phyloP scores from a whole-genome alignment of 2,113 vertebrate genomes.

The Semicossyphus pulcher region DNA sequence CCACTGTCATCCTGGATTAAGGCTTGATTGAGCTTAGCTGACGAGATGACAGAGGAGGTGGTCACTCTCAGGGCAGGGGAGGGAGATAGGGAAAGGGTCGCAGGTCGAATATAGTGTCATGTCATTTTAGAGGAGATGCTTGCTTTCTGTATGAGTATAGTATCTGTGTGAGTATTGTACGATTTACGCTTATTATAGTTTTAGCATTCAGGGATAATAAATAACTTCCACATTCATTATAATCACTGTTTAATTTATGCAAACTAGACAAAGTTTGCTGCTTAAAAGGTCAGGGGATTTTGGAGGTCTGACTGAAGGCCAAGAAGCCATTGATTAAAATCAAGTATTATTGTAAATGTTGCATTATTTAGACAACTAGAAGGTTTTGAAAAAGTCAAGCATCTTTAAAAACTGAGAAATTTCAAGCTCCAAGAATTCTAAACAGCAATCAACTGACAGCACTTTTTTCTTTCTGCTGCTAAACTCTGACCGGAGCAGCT shows the following conservation, averaged over 20 bases:
- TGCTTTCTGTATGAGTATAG: background rate
- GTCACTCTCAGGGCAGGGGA: constrained; percentile 61
- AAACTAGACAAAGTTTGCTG: background rate
- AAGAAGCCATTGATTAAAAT: background rate
- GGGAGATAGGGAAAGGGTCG: background rate
- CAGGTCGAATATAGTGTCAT: constrained; percentile 15
- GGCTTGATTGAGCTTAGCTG: constrained; percentile 63
- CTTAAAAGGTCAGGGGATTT: background rate
- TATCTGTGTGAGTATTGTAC: too few relatives aligned
- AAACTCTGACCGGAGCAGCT: constrained; percentile 36
- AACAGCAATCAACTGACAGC: constrained; percentile 19
- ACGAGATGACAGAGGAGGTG: constrained; percentile 71
- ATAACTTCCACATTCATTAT: background rate
- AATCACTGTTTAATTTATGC: background rate
- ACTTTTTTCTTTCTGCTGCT: constrained; percentile 12
- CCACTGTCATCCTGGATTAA: constrained; percentile 70
- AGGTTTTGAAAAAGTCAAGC: background rate
- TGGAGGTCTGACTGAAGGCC: background rate
- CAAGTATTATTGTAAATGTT: background rate
- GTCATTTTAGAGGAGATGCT: background rate
- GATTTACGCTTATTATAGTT: too few relatives aligned
- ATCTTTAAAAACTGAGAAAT: background rate
- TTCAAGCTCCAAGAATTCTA: constrained; percentile 11
- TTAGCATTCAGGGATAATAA: background rate
- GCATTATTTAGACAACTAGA: background rate